Evolutionary conservation across 2,113 vertebrate species (phyloP).

Genomic region (Calyptommatus sinebrachiatus): DNA sequence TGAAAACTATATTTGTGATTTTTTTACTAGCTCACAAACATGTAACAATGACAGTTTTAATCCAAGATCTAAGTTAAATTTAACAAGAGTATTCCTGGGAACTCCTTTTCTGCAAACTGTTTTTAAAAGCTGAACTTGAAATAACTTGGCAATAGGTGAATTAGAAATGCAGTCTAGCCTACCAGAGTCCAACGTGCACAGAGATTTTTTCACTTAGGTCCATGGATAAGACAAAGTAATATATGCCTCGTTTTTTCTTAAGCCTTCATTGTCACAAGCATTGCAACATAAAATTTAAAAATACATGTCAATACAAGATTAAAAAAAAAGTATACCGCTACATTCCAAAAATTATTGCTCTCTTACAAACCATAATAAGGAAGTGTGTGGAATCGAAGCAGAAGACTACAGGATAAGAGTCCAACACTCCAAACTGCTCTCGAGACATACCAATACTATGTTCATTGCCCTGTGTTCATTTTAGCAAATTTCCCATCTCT

Average conservation of each 20-base stretch:
- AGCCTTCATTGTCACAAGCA: too few relatives aligned
- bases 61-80: constrained; percentile 38
- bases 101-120: neutral
- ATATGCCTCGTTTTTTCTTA: neutral
- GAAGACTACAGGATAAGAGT: too few relatives aligned
- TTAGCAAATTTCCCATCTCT: too few relatives aligned
- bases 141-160: neutral
- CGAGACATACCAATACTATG: too few relatives aligned
- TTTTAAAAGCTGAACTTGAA: neutral
- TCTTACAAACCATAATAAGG: too few relatives aligned
- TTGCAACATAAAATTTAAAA: neutral
- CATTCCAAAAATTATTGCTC: too few relatives aligned
- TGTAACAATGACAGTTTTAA: constrained; percentile 8
- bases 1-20: neutral
- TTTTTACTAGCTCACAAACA: neutral
- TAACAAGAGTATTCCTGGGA: neutral
- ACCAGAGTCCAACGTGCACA: neutral
- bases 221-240: neutral
- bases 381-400: too few relatives aligned
- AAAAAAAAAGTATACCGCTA: neutral
- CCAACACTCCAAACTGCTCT: too few relatives aligned
- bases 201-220: neutral
- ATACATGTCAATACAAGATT: neutral
- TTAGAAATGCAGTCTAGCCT: neutral
- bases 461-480: too few relatives aligned